Percentiles rank a stretch among this genome's conserved stretches.
These are phyloP conservation scores for Rhyacichthys aspro DNA, from an alignment of 2,797 vertebrate species.

Conservation along the genomic window DNA sequence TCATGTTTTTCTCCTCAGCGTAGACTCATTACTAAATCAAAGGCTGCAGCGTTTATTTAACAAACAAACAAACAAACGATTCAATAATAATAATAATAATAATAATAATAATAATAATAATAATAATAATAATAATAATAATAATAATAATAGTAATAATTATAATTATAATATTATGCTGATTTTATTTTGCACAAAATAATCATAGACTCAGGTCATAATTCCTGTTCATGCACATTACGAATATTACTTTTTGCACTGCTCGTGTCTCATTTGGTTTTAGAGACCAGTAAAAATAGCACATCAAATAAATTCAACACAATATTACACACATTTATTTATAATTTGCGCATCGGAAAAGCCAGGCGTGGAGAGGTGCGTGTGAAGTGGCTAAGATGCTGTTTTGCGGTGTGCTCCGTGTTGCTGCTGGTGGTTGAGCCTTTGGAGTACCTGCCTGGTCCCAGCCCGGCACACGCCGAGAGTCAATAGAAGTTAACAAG, in stretches of 20 bases:
- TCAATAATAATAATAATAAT: neutral
- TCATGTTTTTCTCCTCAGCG: conserved; percentile 70
- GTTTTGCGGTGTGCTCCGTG: conserved; percentile 82
- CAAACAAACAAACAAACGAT: too few relatives aligned
- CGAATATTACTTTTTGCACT: too few relatives aligned
- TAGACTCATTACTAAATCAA: conserved; percentile 71
- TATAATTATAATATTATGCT: conserved; percentile 2
- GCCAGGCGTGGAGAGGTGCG: conserved; percentile 79
- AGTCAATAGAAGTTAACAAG: conserved; percentile 99
- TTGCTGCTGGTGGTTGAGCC: conserved; percentile 91
- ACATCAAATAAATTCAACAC: too few relatives aligned
- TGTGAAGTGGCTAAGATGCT: conserved; percentile 73
- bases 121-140: conserved; percentile 1
- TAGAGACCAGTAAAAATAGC: too few relatives aligned
- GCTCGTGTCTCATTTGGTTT: too few relatives aligned
- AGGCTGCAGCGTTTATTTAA: conserved; percentile 68
- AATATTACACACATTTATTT: too few relatives aligned
- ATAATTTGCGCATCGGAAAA: neutral
- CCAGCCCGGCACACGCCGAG: conserved; percentile 99
- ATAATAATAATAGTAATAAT: neutral
- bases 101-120: conserved; percentile 5
- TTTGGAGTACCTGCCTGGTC: conserved; percentile 98
- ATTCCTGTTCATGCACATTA: too few relatives aligned
- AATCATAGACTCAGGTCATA: too few relatives aligned
- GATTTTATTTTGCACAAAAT: too few relatives aligned